These are phyloP conservation scores for Drosophila greeni DNA, from an alignment of 2,888 invertebrate species.

Conservation along the genomic window DNA sequence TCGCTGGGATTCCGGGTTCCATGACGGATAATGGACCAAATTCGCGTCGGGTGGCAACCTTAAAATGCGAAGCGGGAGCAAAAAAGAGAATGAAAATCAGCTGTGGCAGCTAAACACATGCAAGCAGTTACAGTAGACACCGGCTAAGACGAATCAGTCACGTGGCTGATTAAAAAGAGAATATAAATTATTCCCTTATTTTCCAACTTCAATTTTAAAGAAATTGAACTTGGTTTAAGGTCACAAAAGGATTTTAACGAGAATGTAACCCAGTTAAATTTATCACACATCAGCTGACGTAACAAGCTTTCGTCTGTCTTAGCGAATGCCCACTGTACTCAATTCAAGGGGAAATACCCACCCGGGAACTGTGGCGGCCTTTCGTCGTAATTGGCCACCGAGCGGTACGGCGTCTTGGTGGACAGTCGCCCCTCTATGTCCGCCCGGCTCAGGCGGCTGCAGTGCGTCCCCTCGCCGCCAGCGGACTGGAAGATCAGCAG, in stretches of 20 bases:
- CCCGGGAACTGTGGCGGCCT: slow-evolving; percentile 82
- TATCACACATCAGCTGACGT: not conserved
- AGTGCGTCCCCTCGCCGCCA: slow-evolving; percentile 30
- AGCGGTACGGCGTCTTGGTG: slow-evolving; percentile 87
- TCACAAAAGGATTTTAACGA: not conserved
- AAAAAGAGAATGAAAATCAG: slow-evolving; percentile 18
- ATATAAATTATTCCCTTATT: no score
- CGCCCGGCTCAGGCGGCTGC: slow-evolving; percentile 62
- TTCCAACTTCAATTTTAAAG: not conserved
- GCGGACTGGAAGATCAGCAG: not conserved
- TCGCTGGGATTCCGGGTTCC: slow-evolving; percentile 87
- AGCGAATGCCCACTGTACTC: not conserved
- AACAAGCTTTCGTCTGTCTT: not conserved
- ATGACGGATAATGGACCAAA: slow-evolving; percentile 88
- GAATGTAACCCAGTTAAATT: no score
- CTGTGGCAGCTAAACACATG: slow-evolving; percentile 2
- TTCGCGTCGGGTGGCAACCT: slow-evolving; percentile 84
- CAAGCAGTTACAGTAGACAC: not conserved
- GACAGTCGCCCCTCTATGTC: slow-evolving; percentile 81
- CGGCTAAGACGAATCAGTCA: not conserved
- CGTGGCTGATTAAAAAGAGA: not conserved
- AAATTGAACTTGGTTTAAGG: not conserved
- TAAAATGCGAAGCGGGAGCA: slow-evolving; percentile 4
- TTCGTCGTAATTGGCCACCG: slow-evolving; percentile 83
- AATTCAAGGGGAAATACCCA: slow-evolving; percentile 68